phyloP scores from a whole-genome alignment of 2,888 invertebrate species.

The Caenorhabditis japonica region DNA sequence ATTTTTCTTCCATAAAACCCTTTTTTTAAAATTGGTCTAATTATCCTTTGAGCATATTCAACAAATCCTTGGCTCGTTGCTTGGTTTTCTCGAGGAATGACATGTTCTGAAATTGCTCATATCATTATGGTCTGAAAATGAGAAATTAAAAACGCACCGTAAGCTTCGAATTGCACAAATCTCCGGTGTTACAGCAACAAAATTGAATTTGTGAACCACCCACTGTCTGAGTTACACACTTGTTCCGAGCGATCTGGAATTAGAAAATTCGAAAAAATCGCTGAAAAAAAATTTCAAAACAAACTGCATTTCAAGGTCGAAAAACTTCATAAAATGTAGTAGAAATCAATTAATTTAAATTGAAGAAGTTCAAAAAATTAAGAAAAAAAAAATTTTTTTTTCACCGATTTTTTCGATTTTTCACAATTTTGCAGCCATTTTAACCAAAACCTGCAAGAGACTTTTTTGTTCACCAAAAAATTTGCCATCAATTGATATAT shows the following conservation, averaged over 20 bases:
- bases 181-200: constrained; percentile 63
- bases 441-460: too few species aligned
- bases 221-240: constrained; percentile 53
- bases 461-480: too few species aligned
- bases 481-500: too few species aligned
- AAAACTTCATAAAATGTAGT: too few species aligned
- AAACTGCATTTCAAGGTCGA: too few species aligned
- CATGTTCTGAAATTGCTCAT: constrained; percentile 50
- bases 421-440: too few species aligned
- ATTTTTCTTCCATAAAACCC: too few species aligned
- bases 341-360: too few species aligned
- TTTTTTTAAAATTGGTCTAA: too few species aligned
- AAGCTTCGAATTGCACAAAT: constrained; percentile 61
- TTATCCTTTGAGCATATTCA: constrained; percentile 49
- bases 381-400: too few species aligned
- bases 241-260: constrained; percentile 50
- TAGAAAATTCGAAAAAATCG: not conserved
- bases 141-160: constrained; percentile 33
- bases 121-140: not conserved
- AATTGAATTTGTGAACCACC: constrained; percentile 52
- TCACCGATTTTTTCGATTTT: too few species aligned
- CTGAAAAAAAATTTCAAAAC: not conserved
- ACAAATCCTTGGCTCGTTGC: constrained; percentile 49
- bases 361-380: too few species aligned
- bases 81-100: constrained; percentile 53